Conservation (phyloP, 1,140 invertebrate genomes). For the Rhagoletis zephyria region DNA sequence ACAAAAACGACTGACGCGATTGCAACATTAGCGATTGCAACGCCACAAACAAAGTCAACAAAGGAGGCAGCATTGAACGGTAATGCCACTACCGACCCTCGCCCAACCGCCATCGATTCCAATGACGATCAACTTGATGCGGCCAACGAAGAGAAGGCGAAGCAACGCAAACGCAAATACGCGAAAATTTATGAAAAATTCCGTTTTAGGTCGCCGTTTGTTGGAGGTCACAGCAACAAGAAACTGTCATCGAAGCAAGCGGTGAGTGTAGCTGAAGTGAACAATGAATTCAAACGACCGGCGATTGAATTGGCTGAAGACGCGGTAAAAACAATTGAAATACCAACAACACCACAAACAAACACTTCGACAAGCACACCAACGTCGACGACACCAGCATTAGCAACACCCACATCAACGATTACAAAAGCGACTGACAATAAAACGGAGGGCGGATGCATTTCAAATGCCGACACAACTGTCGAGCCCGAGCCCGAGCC, state of each 20-base stretch:
- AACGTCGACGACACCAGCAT: neutral
- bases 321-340: neutral
- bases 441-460: neutral
- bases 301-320: neutral
- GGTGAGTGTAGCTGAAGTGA: neutral
- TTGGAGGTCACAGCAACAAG: slow-evolving; percentile 59
- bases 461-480: neutral
- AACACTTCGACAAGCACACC: neutral
- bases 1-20: neutral
- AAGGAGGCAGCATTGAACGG: neutral
- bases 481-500: slow-evolving; percentile 57
- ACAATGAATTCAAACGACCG: neutral
- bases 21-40: neutral
- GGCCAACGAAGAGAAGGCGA: slow-evolving; percentile 59
- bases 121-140: slow-evolving; percentile 25
- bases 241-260: slow-evolving; percentile 47
- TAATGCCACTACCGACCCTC: too few species aligned
- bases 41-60: neutral
- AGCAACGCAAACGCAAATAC: slow-evolving; percentile 68
- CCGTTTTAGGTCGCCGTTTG: slow-evolving; percentile 63
- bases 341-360: neutral
- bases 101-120: too few species aligned
- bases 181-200: slow-evolving; percentile 70
- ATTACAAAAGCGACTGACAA: neutral
- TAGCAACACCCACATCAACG: neutral